Evolutionary conservation across 2,888 invertebrate genomes (phyloP).

Genomic region (Lasius platythorax): DNA sequence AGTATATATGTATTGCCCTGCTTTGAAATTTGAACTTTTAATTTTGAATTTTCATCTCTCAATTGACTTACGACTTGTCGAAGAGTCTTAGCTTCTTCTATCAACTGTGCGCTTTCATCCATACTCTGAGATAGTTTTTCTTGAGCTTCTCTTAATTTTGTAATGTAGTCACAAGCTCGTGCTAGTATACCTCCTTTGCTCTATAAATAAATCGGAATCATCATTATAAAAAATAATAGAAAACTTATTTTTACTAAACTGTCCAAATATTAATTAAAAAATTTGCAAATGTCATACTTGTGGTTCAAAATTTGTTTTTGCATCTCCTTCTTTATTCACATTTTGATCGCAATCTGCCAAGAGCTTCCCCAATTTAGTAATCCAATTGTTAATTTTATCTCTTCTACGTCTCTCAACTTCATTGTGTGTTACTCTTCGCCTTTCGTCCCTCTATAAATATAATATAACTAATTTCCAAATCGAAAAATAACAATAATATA

Average conservation of each 20-base stretch:
- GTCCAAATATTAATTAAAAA: not conserved
- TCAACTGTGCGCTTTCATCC: conserved; percentile 90
- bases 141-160: conserved; percentile 92
- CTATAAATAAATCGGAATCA: conserved; percentile 84
- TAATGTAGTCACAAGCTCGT: conserved; percentile 97
- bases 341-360: conserved; percentile 89
- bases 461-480: conserved; percentile 9
- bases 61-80: conserved; percentile 90
- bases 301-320: conserved; percentile 72
- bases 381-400: conserved; percentile 98
- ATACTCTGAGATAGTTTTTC: conserved; percentile 88
- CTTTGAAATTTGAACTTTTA: conserved; percentile 86
- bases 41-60: conserved; percentile 91
- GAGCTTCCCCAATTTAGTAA: conserved; percentile 94
- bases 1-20: conserved; percentile 52
- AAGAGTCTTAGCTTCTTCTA: conserved; percentile 89
- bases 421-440: conserved; percentile 95
- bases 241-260: not conserved
- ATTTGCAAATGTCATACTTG: conserved; percentile 59
- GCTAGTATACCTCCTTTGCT: conserved; percentile 97
- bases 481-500: not conserved
- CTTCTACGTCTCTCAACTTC: conserved; percentile 96
- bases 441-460: conserved; percentile 90
- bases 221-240: not conserved
- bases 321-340: conserved; percentile 65